These are phyloP conservation scores for Synanthedon tipuliformis DNA, from an alignment of 2,888 invertebrate species.

Conservation along the genomic window DNA sequence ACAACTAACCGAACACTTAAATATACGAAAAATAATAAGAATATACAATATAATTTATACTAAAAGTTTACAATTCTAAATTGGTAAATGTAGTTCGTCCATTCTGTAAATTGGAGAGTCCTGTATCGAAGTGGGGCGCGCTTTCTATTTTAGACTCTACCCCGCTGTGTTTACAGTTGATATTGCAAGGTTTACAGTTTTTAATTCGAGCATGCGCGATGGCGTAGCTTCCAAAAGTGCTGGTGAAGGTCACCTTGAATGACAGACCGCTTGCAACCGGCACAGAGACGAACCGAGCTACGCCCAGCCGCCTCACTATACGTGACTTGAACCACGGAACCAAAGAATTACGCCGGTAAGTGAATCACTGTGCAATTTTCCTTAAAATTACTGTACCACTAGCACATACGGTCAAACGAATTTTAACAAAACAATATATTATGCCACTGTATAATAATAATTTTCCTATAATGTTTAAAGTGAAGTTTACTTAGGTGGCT, in stretches of 20 bases:
- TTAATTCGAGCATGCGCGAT: slow-evolving; percentile 51
- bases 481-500: too few relatives aligned
- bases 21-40: too few relatives aligned
- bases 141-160: slow-evolving; percentile 16
- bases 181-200: slow-evolving; percentile 16
- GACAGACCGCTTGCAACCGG: slow-evolving; percentile 10
- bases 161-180: slow-evolving; percentile 15
- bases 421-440: too few relatives aligned
- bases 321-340: slow-evolving; percentile 30
- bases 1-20: too few relatives aligned
- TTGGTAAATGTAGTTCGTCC: neutral
- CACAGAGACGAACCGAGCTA: slow-evolving; percentile 3
- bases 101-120: slow-evolving; percentile 19
- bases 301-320: slow-evolving; percentile 15
- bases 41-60: too few relatives aligned
- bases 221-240: slow-evolving; percentile 38
- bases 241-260: slow-evolving; percentile 60
- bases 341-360: slow-evolving; percentile 11
- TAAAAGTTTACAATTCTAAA: neutral
- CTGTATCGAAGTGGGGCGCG: slow-evolving; percentile 16
- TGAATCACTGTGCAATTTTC: slow-evolving; percentile 3
- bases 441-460: too few relatives aligned
- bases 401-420: too few relatives aligned
- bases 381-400: too few relatives aligned
- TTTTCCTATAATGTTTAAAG: too few relatives aligned